Conservation (phyloP, 2,797 vertebrate species). For the Gorsachius magnificus region DNA sequence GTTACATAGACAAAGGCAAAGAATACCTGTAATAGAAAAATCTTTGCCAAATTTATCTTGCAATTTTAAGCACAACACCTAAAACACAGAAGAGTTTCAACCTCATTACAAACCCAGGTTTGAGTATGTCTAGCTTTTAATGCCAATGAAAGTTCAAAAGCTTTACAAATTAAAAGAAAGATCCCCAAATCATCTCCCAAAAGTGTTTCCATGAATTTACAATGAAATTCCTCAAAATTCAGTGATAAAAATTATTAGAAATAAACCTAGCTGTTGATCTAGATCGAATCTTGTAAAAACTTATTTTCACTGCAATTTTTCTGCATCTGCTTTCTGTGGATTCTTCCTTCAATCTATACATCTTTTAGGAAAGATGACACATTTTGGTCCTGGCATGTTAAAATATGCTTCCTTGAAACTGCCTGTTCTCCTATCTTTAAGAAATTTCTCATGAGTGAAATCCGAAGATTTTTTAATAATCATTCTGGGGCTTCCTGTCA, state of each 20-base stretch:
- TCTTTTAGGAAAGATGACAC: not conserved
- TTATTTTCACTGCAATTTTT: not conserved
- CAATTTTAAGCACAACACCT: not conserved
- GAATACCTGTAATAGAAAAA: not conserved
- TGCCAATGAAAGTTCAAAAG: not conserved
- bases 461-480: not conserved
- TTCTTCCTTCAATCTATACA: not conserved
- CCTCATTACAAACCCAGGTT: not conserved
- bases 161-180: not conserved
- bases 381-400: not conserved
- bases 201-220: not conserved
- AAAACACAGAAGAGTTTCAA: not conserved
- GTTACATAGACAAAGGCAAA: constrained; percentile 43
- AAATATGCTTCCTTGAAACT: not conserved
- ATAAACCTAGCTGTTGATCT: not conserved
- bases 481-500: not conserved
- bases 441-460: not conserved
- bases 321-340: not conserved
- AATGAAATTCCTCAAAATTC: not conserved
- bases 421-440: not conserved
- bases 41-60: constrained; percentile 37
- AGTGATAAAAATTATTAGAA: not conserved
- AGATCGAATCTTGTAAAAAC: not conserved
- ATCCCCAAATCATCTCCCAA: not conserved
- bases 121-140: not conserved